These are phyloP conservation scores for Tyto alba DNA, from an alignment of 2,113 vertebrate genomes.

Conservation along the genomic window DNA sequence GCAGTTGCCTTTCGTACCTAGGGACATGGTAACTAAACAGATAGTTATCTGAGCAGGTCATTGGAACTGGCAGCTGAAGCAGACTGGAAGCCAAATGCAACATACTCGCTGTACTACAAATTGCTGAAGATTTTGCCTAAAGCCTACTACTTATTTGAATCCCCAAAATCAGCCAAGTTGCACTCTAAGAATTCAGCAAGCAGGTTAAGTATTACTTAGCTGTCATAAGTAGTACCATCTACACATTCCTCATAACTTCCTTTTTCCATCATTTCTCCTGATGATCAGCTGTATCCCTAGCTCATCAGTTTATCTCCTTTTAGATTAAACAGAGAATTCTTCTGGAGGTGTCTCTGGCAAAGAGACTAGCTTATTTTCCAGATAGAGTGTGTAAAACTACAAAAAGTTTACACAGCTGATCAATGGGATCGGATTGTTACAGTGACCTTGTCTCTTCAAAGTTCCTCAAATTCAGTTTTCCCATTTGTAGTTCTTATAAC, in stretches of 20 bases:
- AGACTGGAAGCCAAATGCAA: background rate
- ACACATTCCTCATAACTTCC: background rate
- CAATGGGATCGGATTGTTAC: background rate
- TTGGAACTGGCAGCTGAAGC: background rate
- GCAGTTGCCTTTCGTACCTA: too few species aligned
- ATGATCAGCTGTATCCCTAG: background rate
- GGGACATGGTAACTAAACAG: background rate
- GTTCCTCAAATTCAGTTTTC: background rate
- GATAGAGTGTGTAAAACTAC: accelerated
- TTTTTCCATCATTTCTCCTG: background rate
- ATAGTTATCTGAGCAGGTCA: background rate
- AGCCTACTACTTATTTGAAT: background rate
- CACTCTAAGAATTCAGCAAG: background rate
- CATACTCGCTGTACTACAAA: background rate
- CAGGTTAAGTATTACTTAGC: background rate
- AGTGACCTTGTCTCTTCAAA: background rate
- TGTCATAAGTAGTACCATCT: accelerated
- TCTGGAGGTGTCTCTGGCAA: background rate
- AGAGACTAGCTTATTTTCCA: background rate
- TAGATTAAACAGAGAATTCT: background rate
- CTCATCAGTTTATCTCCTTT: background rate
- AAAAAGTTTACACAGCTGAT: background rate
- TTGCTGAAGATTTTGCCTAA: background rate
- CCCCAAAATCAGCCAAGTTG: background rate
- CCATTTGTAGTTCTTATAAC: background rate